Conservation (phyloP, 2,888 invertebrate genomes). For the Pseudococcus jackbeardsleyi region DNA sequence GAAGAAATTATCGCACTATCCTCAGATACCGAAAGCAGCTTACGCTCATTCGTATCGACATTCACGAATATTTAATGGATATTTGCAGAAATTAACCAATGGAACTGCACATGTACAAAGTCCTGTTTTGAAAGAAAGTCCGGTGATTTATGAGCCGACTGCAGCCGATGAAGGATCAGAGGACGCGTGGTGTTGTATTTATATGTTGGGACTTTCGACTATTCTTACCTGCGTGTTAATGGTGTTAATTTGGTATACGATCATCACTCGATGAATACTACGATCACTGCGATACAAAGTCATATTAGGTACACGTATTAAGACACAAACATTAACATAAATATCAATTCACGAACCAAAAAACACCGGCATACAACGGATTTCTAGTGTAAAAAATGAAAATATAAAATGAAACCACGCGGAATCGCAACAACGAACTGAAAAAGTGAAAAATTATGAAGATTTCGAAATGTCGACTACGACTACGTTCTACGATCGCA, state of each 20-base stretch:
- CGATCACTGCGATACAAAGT: too few species aligned
- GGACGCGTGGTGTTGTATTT: conserved; percentile 18
- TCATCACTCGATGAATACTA: too few species aligned
- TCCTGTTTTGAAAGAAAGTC: background rate
- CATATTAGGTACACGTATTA: too few species aligned
- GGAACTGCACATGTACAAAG: background rate
- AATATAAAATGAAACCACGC: too few species aligned
- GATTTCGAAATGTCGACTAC: too few species aligned
- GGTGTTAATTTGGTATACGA: background rate
- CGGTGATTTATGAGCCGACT: background rate
- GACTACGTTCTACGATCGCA: too few species aligned
- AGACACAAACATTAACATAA: too few species aligned
- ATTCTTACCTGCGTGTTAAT: background rate
- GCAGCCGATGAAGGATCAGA: background rate
- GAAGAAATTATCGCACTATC: background rate
- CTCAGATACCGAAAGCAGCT: background rate
- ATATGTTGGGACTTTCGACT: background rate
- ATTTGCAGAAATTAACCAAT: background rate
- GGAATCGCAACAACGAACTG: too few species aligned
- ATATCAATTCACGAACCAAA: too few species aligned
- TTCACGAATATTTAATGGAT: background rate
- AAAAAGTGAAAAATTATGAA: too few species aligned
- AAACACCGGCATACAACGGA: too few species aligned
- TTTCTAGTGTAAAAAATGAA: too few species aligned
- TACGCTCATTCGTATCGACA: background rate